A percentile compares a stretch with the other conserved stretches of the same genome.
Conservation (phyloP, 2,888 invertebrate species). For the Synanthedon vespiformis region DNA sequence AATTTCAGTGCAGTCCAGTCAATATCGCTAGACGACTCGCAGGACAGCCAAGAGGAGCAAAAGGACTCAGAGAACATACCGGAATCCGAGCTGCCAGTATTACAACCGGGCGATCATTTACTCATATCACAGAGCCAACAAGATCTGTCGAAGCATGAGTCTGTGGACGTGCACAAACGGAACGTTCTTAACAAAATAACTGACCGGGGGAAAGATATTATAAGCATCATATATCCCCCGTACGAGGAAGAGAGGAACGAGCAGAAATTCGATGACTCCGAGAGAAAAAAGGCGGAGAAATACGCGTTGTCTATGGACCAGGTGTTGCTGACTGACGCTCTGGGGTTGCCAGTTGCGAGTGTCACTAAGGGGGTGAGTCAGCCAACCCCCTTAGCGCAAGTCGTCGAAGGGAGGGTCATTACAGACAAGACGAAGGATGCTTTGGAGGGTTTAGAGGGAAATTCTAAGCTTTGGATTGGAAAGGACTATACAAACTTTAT, state of each 20-base stretch:
- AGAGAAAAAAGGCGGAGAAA: constrained; percentile 58
- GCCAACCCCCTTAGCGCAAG: constrained; percentile 50
- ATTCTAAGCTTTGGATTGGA: constrained; percentile 92
- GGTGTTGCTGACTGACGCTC: constrained; percentile 44
- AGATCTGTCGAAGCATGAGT: constrained; percentile 23
- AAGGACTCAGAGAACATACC: constrained; percentile 23
- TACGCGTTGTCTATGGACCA: constrained; percentile 56
- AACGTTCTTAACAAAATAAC: constrained; percentile 59
- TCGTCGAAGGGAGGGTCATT: constrained; percentile 44
- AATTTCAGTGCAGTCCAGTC: background rate
- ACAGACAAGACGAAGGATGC: constrained; percentile 46
- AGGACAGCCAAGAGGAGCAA: constrained; percentile 5
- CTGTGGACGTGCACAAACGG: constrained; percentile 40
- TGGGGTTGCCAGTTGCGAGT: constrained; percentile 13
- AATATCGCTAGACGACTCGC: constrained; percentile 3
- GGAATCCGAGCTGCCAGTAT: constrained; percentile 49
- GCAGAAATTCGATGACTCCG: constrained; percentile 53
- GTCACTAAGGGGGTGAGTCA: constrained; percentile 25
- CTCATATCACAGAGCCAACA: constrained; percentile 48
- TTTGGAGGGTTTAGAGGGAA: constrained; percentile 68
- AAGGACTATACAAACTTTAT: constrained; percentile 98
- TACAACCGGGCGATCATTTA: constrained; percentile 76
- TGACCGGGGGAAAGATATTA: constrained; percentile 54
- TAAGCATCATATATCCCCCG: constrained; percentile 56
- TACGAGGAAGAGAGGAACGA: constrained; percentile 54